phyloP scores from a whole-genome alignment of 2,113 vertebrate species.

The Phodopus roborovskii region DNA sequence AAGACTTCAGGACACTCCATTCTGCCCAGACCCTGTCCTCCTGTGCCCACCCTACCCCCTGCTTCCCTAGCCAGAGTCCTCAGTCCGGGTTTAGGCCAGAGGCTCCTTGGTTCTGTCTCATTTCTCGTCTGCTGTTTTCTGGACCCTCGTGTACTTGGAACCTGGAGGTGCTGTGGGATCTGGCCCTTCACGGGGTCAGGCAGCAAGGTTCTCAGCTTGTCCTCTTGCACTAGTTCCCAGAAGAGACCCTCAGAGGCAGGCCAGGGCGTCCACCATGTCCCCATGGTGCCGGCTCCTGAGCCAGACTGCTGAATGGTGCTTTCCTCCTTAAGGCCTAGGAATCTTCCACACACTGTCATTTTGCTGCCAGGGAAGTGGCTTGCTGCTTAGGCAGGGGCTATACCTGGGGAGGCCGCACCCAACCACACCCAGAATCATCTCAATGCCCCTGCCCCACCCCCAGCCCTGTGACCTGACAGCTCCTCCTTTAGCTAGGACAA shows the following conservation, averaged over 20 bases:
- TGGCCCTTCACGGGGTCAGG: background rate
- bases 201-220: background rate
- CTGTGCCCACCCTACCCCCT: background rate
- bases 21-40: background rate
- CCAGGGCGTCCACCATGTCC: background rate
- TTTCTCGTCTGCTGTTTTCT: background rate
- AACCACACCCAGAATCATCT: conserved; percentile 65
- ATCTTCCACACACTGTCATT: conserved; percentile 41
- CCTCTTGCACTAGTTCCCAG: no score
- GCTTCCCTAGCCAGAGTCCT: background rate
- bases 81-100: background rate
- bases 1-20: background rate
- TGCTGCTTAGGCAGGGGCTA: conserved; percentile 24
- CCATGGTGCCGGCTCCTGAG: background rate
- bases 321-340: background rate
- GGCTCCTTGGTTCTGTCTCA: background rate
- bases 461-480: conserved; percentile 44
- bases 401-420: conserved; percentile 60
- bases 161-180: background rate
- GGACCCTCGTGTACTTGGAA: background rate
- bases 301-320: background rate
- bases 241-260: background rate
- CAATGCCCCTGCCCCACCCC: conserved; percentile 31
- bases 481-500: background rate
- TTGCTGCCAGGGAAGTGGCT: conserved; percentile 73